Evolutionary conservation across 2,888 invertebrate species (phyloP), one percentile per base, ranked within the genome.

Genomic region (Macrophya alboannulata): DNA sequence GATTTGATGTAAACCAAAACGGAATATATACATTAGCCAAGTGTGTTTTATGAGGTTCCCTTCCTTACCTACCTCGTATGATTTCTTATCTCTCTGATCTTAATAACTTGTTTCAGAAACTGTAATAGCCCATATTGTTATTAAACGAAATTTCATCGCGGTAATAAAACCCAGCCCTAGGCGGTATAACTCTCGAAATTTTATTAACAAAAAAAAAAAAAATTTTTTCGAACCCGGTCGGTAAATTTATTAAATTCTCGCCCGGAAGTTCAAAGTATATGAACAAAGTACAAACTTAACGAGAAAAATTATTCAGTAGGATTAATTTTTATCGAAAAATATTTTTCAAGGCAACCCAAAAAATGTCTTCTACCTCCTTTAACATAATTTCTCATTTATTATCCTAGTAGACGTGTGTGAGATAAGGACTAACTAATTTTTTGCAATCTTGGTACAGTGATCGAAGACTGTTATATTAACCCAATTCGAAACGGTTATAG

Each of bases 401-500:
- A 62, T 62, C 17, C 25, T n/a, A 17, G 17, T 25, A 48, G 48
- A 76, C 9, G 15, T 21, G 21, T 25, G 25, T 59, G 6, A n/a
- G 37, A 79, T 55, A 40, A 59, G 12, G n/a, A 40, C 25, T 9
- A 43, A 84, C 77, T 55, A 84, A 84, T 79, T 84, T 37, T 43
- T 77, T 37, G 62, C 76, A 17, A 37, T 45, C 51, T 31, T 1
- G 51, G 68, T 68, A n/a, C 8, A 48, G 83, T 10, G 37, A 31
- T 31, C 40, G 10, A 48, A 40, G 72, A 74, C 59, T 40, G 71
- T 51, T 84, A 59, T 84, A 59, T 84, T 76, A 84, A 77, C 77
- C 84, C 84, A 62, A 84, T 84, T 84, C 76, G 62, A 77, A 77
- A 62, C 74, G 84, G 77, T 84, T 77, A 76, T 84, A 43, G 62